Conservation (phyloP, 2,888 invertebrate species). For the Luffia ferchaultella region DNA sequence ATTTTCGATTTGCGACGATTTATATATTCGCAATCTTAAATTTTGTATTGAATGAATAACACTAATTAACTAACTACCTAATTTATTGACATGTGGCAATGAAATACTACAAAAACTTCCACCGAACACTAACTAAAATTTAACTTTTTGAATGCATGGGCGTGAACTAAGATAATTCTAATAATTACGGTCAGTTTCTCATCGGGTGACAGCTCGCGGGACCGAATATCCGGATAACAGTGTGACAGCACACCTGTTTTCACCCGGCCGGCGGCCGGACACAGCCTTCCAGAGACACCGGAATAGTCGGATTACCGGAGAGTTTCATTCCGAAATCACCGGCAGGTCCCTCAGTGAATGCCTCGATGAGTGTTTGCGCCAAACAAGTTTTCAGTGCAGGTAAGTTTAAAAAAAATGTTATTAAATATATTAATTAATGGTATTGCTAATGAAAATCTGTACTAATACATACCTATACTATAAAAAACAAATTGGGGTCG, state of each 20-base stretch:
- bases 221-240: slow-evolving; percentile 90
- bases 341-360: slow-evolving; percentile 90
- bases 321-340: slow-evolving; percentile 90
- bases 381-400: slow-evolving; percentile 89
- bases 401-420: slow-evolving; percentile 68
- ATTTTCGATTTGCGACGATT: too few relatives aligned
- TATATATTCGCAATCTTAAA: too few relatives aligned
- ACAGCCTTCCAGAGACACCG: slow-evolving; percentile 90
- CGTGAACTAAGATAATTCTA: slow-evolving; percentile 33
- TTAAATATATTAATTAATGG: background rate
- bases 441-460: background rate
- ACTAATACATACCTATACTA: background rate
- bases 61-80: too few relatives aligned
- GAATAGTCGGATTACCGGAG: slow-evolving; percentile 85
- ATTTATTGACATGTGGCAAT: too few relatives aligned
- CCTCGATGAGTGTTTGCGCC: slow-evolving; percentile 86
- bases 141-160: background rate
- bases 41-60: too few relatives aligned
- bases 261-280: slow-evolving; percentile 82
- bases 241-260: slow-evolving; percentile 84
- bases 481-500: background rate
- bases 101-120: too few relatives aligned
- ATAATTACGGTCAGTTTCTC: slow-evolving; percentile 61
- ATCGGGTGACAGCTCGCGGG: slow-evolving; percentile 78
- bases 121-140: too few relatives aligned